Evolutionary conservation across 2,888 invertebrate species (phyloP), one percentile per base, ranked within the genome.

Genomic region (Argyra leucocephala): DNA sequence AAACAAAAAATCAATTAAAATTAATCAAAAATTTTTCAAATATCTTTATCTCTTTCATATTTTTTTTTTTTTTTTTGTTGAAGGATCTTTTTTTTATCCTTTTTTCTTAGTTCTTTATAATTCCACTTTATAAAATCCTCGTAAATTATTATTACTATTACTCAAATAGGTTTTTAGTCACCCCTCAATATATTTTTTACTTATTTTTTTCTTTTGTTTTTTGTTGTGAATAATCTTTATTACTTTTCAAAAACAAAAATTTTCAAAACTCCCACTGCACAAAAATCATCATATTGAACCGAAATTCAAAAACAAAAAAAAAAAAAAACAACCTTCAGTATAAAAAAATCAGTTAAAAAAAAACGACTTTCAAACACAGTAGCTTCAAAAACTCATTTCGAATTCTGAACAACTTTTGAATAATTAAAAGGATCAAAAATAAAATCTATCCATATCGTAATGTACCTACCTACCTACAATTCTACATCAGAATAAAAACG

Each of bases 21-120:
- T 15, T 48, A 48, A 48, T 48, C 48, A 48, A 48, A 48, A n/a
- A 48, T 48, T 48, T 48, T 48, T 48, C 15, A 48, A 48, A 48
- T 48, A 48, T 15, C n/a, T 48, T n/a, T 48, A 18, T n/a, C n/a
- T n/a, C n/a, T n/a, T n/a, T n/a, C 48, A 9, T 48, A 3, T 48
- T 48, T 3, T 48, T n/a, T 48, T 48, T 18, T 48, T 48, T 18
- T 48, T 48, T 31, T 31, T 31, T 10, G 10, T 31, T 31, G 31
- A 31, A 31, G 10, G 10, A 31, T 7, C n/a, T 48, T 48, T n/a
- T 48, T 48, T 48, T 48, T 2, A 48, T 18, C 48, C 18, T 37
- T 48, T 48, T 9, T 48, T 48, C 15, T 3, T 48, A 15, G 48
- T 48, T 18, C 48, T 48, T 37, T 37, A 5, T 15, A 9, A 12